Percentiles rank a stretch among this genome's conserved stretches.
These are phyloP conservation scores for Ectemnius lituratus DNA, from an alignment of 2,888 invertebrate genomes.

Conservation along the genomic window DNA sequence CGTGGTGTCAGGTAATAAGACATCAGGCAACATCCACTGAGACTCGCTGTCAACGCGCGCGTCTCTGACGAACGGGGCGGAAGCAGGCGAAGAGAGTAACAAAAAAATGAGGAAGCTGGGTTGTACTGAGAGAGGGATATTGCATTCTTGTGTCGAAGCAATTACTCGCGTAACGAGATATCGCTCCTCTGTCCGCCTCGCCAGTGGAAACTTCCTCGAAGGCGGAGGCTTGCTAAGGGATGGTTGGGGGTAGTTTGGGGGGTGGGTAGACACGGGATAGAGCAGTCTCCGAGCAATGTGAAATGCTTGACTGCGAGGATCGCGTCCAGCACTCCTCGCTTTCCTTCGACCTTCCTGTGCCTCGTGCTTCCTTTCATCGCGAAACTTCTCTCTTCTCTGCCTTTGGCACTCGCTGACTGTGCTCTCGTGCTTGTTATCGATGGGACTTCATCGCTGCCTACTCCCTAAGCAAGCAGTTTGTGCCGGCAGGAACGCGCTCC, in stretches of 20 bases:
- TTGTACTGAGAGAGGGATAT: slow-evolving; percentile 59
- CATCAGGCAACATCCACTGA: slow-evolving; percentile 25
- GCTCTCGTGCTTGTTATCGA: slow-evolving; percentile 31
- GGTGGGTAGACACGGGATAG: background rate
- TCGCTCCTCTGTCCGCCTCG: slow-evolving; percentile 48
- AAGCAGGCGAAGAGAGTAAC: background rate
- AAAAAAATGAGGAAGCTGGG: slow-evolving; percentile 43
- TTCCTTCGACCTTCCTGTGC: slow-evolving; percentile 13
- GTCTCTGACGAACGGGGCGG: background rate
- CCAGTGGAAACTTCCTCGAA: slow-evolving; percentile 34
- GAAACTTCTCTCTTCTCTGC: slow-evolving; percentile 17
- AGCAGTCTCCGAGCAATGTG: slow-evolving; percentile 37
- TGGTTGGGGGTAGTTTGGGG: slow-evolving; percentile 7
- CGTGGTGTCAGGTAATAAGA: slow-evolving; percentile 40
- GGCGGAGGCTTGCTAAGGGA: slow-evolving; percentile 4
- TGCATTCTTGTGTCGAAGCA: slow-evolving; percentile 70
- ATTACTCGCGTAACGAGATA: slow-evolving; percentile 63
- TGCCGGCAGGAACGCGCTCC: background rate
- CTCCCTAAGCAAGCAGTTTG: slow-evolving; percentile 26
- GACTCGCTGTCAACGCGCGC: no score
- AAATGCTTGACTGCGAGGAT: slow-evolving; percentile 46
- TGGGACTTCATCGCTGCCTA: slow-evolving; percentile 53
- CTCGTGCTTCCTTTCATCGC: background rate
- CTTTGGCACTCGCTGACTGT: slow-evolving; percentile 41
- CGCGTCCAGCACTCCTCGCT: slow-evolving; percentile 46